Evolutionary conservation across 2,888 invertebrate species (phyloP).

Genomic region (Cosmia trapezina): DNA sequence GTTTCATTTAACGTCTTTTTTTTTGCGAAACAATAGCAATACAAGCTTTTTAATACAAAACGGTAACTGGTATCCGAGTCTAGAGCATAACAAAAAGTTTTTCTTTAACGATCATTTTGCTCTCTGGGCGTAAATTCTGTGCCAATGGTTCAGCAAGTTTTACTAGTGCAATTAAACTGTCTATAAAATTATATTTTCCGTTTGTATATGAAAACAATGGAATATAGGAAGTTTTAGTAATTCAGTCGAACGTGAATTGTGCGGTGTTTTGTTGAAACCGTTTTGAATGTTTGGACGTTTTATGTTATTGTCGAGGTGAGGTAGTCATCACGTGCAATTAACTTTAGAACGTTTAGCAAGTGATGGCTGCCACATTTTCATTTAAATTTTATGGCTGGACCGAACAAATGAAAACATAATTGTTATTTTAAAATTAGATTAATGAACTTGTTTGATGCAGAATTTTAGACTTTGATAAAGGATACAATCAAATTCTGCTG

Average conservation of each 20-base stretch:
- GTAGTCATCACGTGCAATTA: conserved; percentile 33
- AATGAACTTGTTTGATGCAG: neutral
- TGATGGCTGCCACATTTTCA: conserved; percentile 17
- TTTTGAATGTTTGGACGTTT: conserved; percentile 36
- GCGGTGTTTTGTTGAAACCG: conserved; percentile 7
- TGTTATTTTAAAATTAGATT: neutral
- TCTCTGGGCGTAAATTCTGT: conserved; percentile 43
- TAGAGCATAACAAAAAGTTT: conserved; percentile 9
- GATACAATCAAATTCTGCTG: neutral
- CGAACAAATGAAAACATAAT: conserved; percentile 4
- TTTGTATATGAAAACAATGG: conserved; percentile 33
- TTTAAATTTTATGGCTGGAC: conserved; percentile 6
- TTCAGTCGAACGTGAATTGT: conserved; percentile 22
- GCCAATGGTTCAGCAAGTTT: conserved; percentile 39
- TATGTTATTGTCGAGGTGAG: conserved; percentile 27
- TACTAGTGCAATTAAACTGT: conserved; percentile 45
- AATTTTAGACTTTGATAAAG: neutral
- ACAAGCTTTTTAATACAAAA: conserved; percentile 11
- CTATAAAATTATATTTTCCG: conserved; percentile 39
- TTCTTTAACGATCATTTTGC: conserved; percentile 40
- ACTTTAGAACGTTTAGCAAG: conserved; percentile 28
- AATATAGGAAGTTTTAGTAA: conserved; percentile 29
- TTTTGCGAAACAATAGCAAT: conserved; percentile 2
- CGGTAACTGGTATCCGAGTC: conserved; percentile 4
- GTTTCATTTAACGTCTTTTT: conserved; percentile 23